Base-by-base conservation (phyloP, 2,113 vertebrate species). In the Stegostoma tigrinum region DNA sequence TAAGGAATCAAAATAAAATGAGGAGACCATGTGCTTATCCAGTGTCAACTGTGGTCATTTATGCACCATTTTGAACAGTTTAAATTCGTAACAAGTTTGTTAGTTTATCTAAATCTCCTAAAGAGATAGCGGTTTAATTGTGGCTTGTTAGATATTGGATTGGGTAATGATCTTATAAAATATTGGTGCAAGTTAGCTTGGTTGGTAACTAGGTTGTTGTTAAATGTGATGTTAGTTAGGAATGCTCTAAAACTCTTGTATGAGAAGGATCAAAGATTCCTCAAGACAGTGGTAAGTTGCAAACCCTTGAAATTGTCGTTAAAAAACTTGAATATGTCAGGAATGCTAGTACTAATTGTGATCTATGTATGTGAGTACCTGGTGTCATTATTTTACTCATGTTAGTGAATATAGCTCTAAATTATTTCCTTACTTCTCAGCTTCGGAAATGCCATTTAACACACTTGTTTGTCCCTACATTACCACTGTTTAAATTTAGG, bases 61-160 rank as follows among this genome's bases (percentile, higher is more conserved):
- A 52, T 23, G 89, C 38, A 93, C 21, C 6, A 93, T 93, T 93
- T 52, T 95, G 42, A 48, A 70, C 42, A 95, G 66, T 48, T 95
- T 94, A 70, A 27, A 24, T 24, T 48, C 67, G 55, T 94, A 67
- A 70, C 67, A 94, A 94, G n/a, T 45, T 94, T 70, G 42, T 95
- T 30, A 72, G 3, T 95, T 95, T 68, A 95, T 19, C 68, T 75
- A 67, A 34, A 95, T 10, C 55, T 23, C 30, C 30, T 17, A 70
- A 15, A 5, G 30, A 38, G 30, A 66, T 5, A 52, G 23, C 27
- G 30, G 27, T 48, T 48, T 95, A 45, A 75, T 52, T 95, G 68
- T 45, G 30, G 68, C 67, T 95, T 95, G 34, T 72, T 27, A 8
- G 94, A 72, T 48, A 52, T 68, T 72, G 42, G 45, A 24, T 75